Evolutionary conservation across 1,140 invertebrate species (phyloP), one percentile per base, ranked within the genome.

Genomic region (Zaprionus lachaisei): DNA sequence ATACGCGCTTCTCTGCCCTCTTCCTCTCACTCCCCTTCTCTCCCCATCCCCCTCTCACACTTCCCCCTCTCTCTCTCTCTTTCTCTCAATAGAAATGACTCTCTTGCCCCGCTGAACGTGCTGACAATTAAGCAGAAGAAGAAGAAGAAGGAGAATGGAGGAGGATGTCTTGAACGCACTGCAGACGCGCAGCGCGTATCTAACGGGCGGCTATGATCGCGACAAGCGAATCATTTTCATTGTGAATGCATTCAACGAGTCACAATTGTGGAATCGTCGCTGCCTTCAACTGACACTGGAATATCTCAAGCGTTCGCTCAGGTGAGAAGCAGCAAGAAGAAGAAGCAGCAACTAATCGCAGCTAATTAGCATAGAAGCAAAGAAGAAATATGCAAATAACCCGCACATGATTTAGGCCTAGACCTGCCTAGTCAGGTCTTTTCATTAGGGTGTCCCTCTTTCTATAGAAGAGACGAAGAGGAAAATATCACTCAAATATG

Each of bases 181-280:
- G 79, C 93, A 94, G 86, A 94, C 93, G 65, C 93, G 94, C 76
- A 78, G 95, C 74, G 94, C 94, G 65, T 94, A 94, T 81, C 91
- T 96, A 67, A 95, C 95, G 55, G 95, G 96, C 61, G 95, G 95
- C 66, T 93, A 94, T 71, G 95, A 96, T 93, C 94, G 94, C 44
- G 94, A 95, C 71, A 95, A 94, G 44, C 93, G 94, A 49, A 94
- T 95, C 51, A 92, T 96, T 74, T 92, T 96, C 64, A 92, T 96
- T 69, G 94, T 96, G 15, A 94, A 94, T 69, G 93, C 95, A 62
- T 95, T 95, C 41, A 93, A 93, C 76, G 94, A 95, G 64, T 92
- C 94, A 64, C 93, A 94, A 66, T 92, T 94, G 41, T 94, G 93
- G 77, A 93, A 93, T 31, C 94, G 94, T 24, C 91, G 93, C 12